phyloP scores from a whole-genome alignment of 2,888 invertebrate species.

The Pristionchus fissidentatus region DNA sequence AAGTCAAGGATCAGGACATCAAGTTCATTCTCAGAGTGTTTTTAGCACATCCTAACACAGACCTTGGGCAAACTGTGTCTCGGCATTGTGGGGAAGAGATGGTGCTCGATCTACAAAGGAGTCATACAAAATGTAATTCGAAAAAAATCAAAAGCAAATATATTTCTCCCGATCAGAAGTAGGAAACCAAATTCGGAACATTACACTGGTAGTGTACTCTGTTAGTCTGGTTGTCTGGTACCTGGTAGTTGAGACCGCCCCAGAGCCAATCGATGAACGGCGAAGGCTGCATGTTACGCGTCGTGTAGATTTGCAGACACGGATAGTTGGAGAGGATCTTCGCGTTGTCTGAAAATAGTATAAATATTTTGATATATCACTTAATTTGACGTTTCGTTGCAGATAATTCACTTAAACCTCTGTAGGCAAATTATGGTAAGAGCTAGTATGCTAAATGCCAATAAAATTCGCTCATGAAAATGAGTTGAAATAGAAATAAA shows the following conservation, averaged over 20 bases:
- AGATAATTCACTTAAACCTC: background rate
- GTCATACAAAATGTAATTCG: too few relatives aligned
- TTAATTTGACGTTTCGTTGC: background rate
- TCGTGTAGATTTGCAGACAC: conserved; percentile 74
- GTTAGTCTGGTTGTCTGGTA: too few relatives aligned
- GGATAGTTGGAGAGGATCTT: conserved; percentile 72
- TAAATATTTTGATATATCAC: too few relatives aligned
- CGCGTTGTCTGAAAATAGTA: conserved; percentile 68
- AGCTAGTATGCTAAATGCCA: background rate
- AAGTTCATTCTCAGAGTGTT: too few relatives aligned
- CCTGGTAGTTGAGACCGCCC: conserved; percentile 74
- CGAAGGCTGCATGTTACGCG: conserved; percentile 72
- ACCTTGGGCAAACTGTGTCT: conserved; percentile 69
- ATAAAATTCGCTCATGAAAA: background rate
- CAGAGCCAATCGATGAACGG: conserved; percentile 73
- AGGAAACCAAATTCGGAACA: too few relatives aligned
- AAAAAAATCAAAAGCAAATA: too few relatives aligned
- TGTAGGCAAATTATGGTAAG: background rate
- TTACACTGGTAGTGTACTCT: too few relatives aligned
- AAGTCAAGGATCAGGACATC: too few relatives aligned
- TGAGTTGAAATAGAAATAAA: too few relatives aligned
- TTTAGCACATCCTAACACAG: too few relatives aligned
- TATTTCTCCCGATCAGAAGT: too few relatives aligned
- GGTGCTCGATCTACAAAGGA: conserved; percentile 70
- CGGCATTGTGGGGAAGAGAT: conserved; percentile 74